A percentile compares a stretch with the other conserved stretches of the same genome.
Conservation (phyloP, 2,113 vertebrate species). For the Pluvianellus socialis region DNA sequence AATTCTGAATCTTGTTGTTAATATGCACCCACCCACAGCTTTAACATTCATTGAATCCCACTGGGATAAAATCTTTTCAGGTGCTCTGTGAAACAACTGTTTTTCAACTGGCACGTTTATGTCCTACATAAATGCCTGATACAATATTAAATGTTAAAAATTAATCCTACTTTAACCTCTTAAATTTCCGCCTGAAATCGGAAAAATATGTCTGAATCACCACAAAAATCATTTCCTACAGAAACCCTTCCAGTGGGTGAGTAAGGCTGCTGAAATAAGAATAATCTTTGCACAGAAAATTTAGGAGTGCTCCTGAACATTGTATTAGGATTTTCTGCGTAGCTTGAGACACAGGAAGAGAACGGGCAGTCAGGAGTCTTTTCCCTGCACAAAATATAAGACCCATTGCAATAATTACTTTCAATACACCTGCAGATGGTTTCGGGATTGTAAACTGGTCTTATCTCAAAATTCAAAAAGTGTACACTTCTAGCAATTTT, state of each 20-base stretch:
- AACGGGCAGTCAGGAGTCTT: background rate
- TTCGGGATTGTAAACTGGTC: background rate
- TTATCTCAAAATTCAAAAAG: constrained; percentile 17
- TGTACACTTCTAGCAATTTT: background rate
- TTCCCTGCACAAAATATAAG: background rate
- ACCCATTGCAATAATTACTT: background rate
- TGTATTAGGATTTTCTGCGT: background rate
- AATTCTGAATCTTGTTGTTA: background rate
- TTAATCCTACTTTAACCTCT: constrained; percentile 8
- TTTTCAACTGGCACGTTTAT: background rate
- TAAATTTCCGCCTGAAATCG: constrained; percentile 9
- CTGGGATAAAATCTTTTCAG: constrained; percentile 59
- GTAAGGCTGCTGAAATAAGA: constrained; percentile 1
- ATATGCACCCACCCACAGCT: constrained; percentile 41
- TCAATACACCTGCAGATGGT: background rate
- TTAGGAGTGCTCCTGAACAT: background rate
- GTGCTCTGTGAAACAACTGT: background rate
- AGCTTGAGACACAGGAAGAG: background rate
- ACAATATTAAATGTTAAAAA: constrained; percentile 24
- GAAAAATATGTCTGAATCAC: background rate
- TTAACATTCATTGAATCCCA: constrained; percentile 42
- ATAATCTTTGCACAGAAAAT: background rate
- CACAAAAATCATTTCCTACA: constrained; percentile 2
- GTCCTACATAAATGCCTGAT: background rate
- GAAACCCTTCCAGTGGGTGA: background rate